Conservation (phyloP, 2,113 vertebrate species). For the Antigone vipio region DNA sequence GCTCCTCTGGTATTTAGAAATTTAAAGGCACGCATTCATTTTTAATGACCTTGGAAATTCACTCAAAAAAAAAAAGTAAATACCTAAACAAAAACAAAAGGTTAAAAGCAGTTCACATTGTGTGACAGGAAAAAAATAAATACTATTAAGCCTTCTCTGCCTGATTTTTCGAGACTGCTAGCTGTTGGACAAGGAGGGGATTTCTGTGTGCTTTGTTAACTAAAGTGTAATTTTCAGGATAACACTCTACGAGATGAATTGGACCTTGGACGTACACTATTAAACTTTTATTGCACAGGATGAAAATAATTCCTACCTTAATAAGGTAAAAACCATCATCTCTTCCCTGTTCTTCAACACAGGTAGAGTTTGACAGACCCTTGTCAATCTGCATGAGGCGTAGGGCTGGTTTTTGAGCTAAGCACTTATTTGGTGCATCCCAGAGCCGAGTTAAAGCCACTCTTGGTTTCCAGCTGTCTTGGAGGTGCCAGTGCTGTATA, state of each 20-base stretch:
- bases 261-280: neutral
- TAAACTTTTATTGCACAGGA: neutral
- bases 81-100: constrained; percentile 2
- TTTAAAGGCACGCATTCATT: constrained; percentile 24
- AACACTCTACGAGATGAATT: neutral
- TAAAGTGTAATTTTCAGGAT: constrained; percentile 43
- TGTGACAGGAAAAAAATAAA: neutral
- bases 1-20: constrained; percentile 33
- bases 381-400: neutral
- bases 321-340: neutral
- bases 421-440: neutral
- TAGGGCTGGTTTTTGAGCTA: neutral
- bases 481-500: neutral
- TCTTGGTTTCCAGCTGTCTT: neutral
- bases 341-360: neutral
- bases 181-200: constrained; percentile 28
- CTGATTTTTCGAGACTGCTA: neutral
- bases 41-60: constrained; percentile 45
- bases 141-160: neutral
- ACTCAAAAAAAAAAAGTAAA: neutral
- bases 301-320: neutral
- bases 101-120: neutral
- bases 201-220: constrained; percentile 42
- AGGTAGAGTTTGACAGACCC: neutral
- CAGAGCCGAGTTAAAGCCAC: neutral